phyloP scores from a whole-genome alignment of 2,113 vertebrate genomes.

The Pangasianodon gigas region DNA sequence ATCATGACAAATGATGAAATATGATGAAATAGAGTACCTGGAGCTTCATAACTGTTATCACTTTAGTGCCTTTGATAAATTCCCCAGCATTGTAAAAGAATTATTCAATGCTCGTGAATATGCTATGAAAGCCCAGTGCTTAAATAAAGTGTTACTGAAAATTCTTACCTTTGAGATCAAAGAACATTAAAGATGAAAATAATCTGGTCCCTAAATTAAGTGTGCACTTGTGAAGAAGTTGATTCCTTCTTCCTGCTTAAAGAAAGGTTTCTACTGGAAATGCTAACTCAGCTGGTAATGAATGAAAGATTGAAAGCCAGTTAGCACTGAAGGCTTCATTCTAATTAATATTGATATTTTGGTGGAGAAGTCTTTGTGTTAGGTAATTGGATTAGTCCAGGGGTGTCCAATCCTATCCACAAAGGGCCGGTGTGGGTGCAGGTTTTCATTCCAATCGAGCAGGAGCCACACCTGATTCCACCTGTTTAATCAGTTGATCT shows the following conservation, averaged over 20 bases:
- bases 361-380: not conserved
- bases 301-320: not conserved
- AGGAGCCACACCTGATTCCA: no score
- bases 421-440: no score
- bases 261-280: not conserved
- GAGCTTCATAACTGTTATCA: not conserved
- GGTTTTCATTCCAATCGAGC: no score
- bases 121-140: not conserved
- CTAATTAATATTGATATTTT: not conserved
- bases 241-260: not conserved
- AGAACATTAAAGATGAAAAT: not conserved
- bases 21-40: no score
- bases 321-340: not conserved
- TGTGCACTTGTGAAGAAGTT: not conserved
- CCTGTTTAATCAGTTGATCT: no score
- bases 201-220: not conserved
- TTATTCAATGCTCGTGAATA: not conserved
- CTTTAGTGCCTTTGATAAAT: not conserved
- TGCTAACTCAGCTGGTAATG: not conserved
- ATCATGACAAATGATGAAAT: not conserved
- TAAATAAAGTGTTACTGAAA: not conserved
- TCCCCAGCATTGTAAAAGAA: not conserved
- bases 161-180: not conserved
- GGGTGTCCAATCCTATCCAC: no score
- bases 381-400: not conserved